phyloP scores from a whole-genome alignment of 1,140 invertebrate species.

The Thaumatotibia leucotreta region DNA sequence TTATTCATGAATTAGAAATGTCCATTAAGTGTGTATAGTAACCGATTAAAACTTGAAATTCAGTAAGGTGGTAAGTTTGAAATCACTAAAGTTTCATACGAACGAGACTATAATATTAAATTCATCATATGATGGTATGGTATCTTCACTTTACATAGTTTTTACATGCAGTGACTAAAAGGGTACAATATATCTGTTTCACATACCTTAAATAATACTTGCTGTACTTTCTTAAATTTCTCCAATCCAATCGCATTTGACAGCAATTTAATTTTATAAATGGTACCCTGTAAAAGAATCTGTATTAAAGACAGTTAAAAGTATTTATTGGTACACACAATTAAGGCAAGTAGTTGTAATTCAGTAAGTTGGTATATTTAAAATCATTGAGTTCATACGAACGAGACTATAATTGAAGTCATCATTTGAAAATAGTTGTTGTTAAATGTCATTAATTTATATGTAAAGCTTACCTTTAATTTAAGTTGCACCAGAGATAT shows the following conservation, averaged over 20 bases:
- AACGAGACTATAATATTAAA: slow-evolving; percentile 46
- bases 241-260: neutral
- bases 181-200: no score
- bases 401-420: slow-evolving; percentile 41
- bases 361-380: slow-evolving; percentile 36
- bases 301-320: no score
- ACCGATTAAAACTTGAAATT: no score
- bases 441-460: neutral
- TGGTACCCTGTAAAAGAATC: neutral
- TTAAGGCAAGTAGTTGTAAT: neutral
- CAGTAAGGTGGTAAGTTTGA: slow-evolving; percentile 39
- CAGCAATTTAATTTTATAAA: neutral
- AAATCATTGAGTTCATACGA: slow-evolving; percentile 44
- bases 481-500: neutral
- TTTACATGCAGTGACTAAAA: no score
- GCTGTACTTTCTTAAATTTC: neutral
- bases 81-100: slow-evolving; percentile 49
- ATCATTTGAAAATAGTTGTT: slow-evolving; percentile 26
- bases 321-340: no score
- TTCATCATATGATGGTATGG: slow-evolving; percentile 39
- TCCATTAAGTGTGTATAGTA: no score
- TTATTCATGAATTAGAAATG: no score
- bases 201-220: neutral
- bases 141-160: no score
- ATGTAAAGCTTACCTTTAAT: neutral